Conservation (phyloP, 37 sponge, comb jelly and placozoan species). For the Beroe ovata region DNA sequence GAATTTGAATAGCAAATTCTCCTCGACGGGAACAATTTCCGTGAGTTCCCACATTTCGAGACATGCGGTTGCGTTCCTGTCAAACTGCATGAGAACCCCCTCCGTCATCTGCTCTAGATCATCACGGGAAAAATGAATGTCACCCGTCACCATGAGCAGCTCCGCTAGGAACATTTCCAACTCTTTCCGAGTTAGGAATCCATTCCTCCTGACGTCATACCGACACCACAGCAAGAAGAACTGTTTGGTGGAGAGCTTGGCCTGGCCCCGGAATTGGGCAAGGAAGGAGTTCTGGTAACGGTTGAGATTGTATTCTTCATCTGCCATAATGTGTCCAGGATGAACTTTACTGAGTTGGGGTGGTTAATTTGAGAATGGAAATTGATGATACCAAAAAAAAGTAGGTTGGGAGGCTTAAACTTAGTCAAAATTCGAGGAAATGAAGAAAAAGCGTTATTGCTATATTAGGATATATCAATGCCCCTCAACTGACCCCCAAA, state of each 20-base stretch:
- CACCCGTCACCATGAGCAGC: conserved; percentile 60
- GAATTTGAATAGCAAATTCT: conserved; percentile 64
- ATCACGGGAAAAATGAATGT: conserved; percentile 61
- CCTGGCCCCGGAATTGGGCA: conserved; percentile 51
- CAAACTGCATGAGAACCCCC: conserved; percentile 56
- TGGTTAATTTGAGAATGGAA: too few species aligned
- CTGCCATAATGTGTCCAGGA: too few species aligned
- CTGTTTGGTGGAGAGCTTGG: conserved; percentile 63
- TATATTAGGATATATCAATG: too few species aligned
- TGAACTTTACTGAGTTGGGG: too few species aligned
- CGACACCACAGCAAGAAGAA: conserved; percentile 65
- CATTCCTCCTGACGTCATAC: conserved; percentile 52
- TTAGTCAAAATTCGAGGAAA: too few species aligned
- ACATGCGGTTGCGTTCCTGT: conserved; percentile 12
- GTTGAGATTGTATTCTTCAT: conserved; percentile 14
- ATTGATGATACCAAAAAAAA: too few species aligned
- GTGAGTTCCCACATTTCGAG: conserved; percentile 65
- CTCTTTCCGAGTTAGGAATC: conserved; percentile 34
- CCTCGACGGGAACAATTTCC: conserved; percentile 59
- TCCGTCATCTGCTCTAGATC: conserved; percentile 44
- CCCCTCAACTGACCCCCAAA: too few species aligned
- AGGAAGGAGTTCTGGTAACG: conserved; percentile 40
- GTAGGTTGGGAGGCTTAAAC: too few species aligned
- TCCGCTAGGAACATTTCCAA: conserved; percentile 65
- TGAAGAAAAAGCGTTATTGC: too few species aligned